Percentiles rank a stretch among this genome's conserved stretches.
phyloP scores from a whole-genome alignment of 2,888 invertebrate species.

The Andrena bicolor region DNA sequence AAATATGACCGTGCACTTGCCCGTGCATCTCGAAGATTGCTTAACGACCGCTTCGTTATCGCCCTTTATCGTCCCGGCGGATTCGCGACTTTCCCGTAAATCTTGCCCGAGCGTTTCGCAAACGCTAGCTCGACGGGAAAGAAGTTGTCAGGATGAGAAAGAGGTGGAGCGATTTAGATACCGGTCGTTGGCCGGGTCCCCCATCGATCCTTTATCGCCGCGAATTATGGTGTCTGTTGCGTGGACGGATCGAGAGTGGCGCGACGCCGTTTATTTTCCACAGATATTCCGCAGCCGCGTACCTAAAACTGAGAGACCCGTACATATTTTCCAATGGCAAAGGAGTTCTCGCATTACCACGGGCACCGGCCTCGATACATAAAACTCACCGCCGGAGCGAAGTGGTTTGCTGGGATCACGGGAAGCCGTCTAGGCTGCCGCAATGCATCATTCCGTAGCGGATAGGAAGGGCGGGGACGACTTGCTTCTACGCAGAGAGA shows the following conservation, averaged over 20 bases:
- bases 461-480: constrained; percentile 34
- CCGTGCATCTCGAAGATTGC: constrained; percentile 41
- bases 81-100: constrained; percentile 22
- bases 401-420: constrained; percentile 50
- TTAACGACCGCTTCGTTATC: constrained; percentile 55
- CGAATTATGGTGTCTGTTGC: not conserved
- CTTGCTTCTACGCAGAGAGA: constrained; percentile 54
- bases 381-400: not conserved
- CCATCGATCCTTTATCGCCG: constrained; percentile 4
- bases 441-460: constrained; percentile 71
- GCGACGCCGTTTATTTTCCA: constrained; percentile 7
- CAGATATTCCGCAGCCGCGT: not conserved
- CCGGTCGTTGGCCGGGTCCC: not conserved
- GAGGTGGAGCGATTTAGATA: constrained; percentile 5
- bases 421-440: constrained; percentile 57
- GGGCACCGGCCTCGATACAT: too few relatives aligned
- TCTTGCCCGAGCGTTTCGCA: constrained; percentile 6
- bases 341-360: not conserved
- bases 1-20: constrained; percentile 51
- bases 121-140: constrained; percentile 1
- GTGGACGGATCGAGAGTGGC: not conserved
- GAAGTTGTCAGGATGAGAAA: constrained; percentile 5
- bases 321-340: not conserved
- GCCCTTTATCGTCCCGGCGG: constrained; percentile 28
- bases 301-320: not conserved